A percentile compares a stretch with the other conserved stretches of the same genome.
Conservation (phyloP, 2,888 invertebrate species). For the Sphecodes monilicornis region DNA sequence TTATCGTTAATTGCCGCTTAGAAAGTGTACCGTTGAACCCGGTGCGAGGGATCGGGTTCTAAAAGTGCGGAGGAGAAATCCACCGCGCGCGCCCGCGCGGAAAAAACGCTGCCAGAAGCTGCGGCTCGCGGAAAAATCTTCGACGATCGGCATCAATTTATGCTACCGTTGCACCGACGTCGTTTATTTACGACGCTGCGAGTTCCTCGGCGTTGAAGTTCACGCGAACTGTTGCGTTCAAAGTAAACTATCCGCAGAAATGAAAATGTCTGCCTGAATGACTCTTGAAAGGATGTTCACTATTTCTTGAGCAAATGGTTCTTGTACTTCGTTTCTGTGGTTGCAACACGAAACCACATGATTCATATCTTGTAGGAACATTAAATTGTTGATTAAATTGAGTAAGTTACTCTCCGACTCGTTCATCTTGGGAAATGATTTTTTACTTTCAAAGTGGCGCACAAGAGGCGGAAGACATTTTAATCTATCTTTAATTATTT, state of each 20-base stretch:
- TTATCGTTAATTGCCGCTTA: conserved; percentile 59
- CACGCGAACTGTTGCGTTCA: neutral
- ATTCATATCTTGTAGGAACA: neutral
- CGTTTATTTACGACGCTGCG: conserved; percentile 22
- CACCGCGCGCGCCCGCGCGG: neutral
- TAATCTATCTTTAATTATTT: neutral
- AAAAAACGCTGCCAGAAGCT: neutral
- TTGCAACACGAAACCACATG: neutral
- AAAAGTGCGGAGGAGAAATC: conserved; percentile 52
- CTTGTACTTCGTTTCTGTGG: neutral
- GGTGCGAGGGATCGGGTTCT: conserved; percentile 11
- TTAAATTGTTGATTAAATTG: neutral
- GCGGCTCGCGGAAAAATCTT: conserved; percentile 16
- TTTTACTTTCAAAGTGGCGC: neutral
- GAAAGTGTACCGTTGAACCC: conserved; percentile 44
- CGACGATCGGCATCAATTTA: conserved; percentile 44
- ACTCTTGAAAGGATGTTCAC: neutral
- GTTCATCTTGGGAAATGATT: neutral
- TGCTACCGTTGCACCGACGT: conserved; percentile 22
- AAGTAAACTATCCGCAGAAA: neutral
- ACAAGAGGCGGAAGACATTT: neutral
- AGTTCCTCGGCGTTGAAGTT: conserved; percentile 11
- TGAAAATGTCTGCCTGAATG: neutral
- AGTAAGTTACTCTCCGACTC: neutral
- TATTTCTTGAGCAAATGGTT: neutral